Conservation (phyloP, 1,140 invertebrate species). For the Drosophila kikkawai region DNA sequence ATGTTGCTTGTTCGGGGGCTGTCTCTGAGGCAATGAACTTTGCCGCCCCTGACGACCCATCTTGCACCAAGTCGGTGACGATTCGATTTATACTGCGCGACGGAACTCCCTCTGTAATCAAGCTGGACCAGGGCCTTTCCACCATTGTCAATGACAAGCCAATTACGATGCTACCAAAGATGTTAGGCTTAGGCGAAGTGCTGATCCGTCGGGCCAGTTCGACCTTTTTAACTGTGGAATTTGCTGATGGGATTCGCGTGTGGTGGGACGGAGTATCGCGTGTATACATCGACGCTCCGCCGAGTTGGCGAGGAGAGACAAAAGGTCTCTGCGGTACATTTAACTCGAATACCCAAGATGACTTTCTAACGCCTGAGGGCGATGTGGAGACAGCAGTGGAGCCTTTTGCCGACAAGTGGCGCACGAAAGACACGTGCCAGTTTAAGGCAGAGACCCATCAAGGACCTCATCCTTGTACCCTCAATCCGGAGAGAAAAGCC, state of each 20-base stretch:
- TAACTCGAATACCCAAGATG: slow-evolving; percentile 93
- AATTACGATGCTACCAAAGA: slow-evolving; percentile 88
- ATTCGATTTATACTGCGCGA: slow-evolving; percentile 86
- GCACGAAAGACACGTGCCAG: slow-evolving; percentile 90
- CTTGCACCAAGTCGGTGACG: slow-evolving; percentile 93
- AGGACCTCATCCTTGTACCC: slow-evolving; percentile 89
- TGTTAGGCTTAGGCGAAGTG: slow-evolving; percentile 86
- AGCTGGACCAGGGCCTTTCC: slow-evolving; percentile 90
- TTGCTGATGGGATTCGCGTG: slow-evolving; percentile 91
- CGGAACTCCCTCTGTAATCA: slow-evolving; percentile 86
- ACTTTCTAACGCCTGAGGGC: slow-evolving; percentile 94
- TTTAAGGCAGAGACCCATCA: slow-evolving; percentile 86
- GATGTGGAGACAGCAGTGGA: slow-evolving; percentile 91
- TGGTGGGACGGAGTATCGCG: slow-evolving; percentile 94
- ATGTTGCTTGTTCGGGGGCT: slow-evolving; percentile 91
- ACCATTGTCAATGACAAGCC: slow-evolving; percentile 90
- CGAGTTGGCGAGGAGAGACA: slow-evolving; percentile 89
- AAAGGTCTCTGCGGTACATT: slow-evolving; percentile 95
- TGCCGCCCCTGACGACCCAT: slow-evolving; percentile 87
- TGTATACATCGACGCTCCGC: slow-evolving; percentile 92
- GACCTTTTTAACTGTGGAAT: slow-evolving; percentile 89
- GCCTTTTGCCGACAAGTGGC: slow-evolving; percentile 96
- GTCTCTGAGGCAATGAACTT: slow-evolving; percentile 91
- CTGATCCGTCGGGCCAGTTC: slow-evolving; percentile 90
- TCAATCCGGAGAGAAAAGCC: slow-evolving; percentile 89